Base-by-base conservation (phyloP, 2,797 vertebrate genomes). In the Corythornis leucogaster region DNA sequence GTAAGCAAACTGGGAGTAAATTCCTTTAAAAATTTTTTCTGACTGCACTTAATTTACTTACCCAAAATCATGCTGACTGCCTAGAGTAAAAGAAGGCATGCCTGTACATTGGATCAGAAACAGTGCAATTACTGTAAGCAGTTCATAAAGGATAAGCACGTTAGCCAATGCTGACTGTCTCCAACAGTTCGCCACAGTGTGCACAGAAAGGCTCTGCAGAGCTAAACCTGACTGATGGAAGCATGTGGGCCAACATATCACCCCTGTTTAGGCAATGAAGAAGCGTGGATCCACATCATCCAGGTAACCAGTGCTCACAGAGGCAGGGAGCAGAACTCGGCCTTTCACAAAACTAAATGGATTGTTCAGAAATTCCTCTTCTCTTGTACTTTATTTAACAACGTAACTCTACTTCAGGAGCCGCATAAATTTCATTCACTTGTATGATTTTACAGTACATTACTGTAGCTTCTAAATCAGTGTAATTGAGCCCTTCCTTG, bases 401-500 rank as follows among this genome's bases (percentile, higher is more conserved):
- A 31, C 18, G 22, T 38, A 74, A 31, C 15, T 85, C 31, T 85
- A 26, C 5, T 92, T 70, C 70, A 79, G 42, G 46, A 86, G 17
- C n/a, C 76, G 48, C 45, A 68, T 57, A 5, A 75, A 54, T 10
- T 58, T 87, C 12, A 50, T 70, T 84, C n/a, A 51, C 57, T 46
- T 64, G 6, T 42, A 43, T 66, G 50, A 80, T 85, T 89, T 87
- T 92, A 46, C 22, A 77, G 24, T 15, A 66, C 15, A 4, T 89
- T 70, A 43, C 19, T 71, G 22, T 68, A 55, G 71, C 28, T 69
- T 66, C 40, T 78, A 14, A 68, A 92, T 30, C 26, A 33, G 8
- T 48, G 16, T 31, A 78, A 80, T 91, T 91, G n/a, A 85, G 24
- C 26, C 25, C 22, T 89, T 86, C 59, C 46, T 83, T 31, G 22